Conservation (phyloP, 2,888 invertebrate genomes). For the Cheilosia variabilis region DNA sequence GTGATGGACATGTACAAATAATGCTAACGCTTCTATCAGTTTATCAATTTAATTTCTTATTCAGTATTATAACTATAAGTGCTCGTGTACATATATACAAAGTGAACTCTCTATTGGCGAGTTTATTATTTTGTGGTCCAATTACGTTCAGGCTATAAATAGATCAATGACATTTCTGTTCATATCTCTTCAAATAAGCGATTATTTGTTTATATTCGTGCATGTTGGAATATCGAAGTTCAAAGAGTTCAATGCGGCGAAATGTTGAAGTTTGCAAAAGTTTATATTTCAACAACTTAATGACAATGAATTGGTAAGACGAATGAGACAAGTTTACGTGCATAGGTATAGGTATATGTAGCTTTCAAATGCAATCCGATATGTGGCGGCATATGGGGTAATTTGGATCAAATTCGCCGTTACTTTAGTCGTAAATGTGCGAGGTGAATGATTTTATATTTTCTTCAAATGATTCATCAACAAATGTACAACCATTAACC, state of each 20-base stretch:
- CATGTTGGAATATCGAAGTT: conserved; percentile 4
- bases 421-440: conserved; percentile 4
- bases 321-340: neutral
- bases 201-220: conserved; percentile 17
- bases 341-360: neutral
- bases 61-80: too few relatives aligned
- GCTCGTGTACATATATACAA: too few relatives aligned
- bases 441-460: conserved; percentile 15
- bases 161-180: conserved; percentile 41
- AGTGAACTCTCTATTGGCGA: conserved; percentile 16
- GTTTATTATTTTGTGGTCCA: conserved; percentile 5
- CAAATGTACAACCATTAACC: neutral
- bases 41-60: too few relatives aligned
- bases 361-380: conserved; percentile 14
- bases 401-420: conserved; percentile 20
- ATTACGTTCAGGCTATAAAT: conserved; percentile 32
- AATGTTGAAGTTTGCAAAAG: conserved; percentile 28
- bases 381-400: conserved; percentile 7
- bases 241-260: conserved; percentile 45
- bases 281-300: conserved; percentile 11
- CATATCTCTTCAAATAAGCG: conserved; percentile 16
- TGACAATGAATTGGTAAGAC: conserved; percentile 13
- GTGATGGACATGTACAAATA: too few relatives aligned
- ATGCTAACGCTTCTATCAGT: too few relatives aligned
- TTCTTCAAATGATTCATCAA: conserved; percentile 22